Percentiles rank a stretch among this genome's conserved stretches.
Evolutionary conservation across 2,797 vertebrate species (phyloP).

Genomic region (Microchirus variegatus): DNA sequence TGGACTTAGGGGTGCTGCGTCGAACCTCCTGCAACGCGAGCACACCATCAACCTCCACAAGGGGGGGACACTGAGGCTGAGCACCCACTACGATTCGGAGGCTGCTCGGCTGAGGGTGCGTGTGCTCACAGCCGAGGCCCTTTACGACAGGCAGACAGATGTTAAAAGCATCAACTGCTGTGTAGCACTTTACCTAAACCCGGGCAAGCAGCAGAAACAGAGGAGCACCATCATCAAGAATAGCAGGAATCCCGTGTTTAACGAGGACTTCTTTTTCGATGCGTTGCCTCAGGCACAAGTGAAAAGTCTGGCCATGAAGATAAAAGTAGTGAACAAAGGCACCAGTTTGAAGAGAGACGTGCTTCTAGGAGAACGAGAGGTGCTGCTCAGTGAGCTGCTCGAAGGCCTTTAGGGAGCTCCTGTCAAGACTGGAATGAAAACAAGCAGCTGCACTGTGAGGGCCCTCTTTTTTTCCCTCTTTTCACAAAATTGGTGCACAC

Average conservation of each 20-base stretch:
- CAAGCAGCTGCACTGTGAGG: slow-evolving; percentile 23
- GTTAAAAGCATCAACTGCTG: slow-evolving; percentile 94
- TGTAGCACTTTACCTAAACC: slow-evolving; percentile 91
- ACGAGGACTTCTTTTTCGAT: slow-evolving; percentile 98
- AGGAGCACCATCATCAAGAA: slow-evolving; percentile 97
- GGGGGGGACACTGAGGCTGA: slow-evolving; percentile 88
- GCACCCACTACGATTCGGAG: slow-evolving; percentile 88
- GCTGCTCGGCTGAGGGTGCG: slow-evolving; percentile 88
- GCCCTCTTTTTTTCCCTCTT: slow-evolving; percentile 20
- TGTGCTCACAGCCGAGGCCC: slow-evolving; percentile 87
- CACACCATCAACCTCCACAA: slow-evolving; percentile 87
- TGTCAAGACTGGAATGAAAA: slow-evolving; percentile 49
- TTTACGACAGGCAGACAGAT: slow-evolving; percentile 88
- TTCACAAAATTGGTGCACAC: slow-evolving; percentile 30
- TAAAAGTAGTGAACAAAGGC: slow-evolving; percentile 98
- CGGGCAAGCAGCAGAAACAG: slow-evolving; percentile 96
- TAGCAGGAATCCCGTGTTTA: slow-evolving; percentile 94
- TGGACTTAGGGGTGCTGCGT: slow-evolving; percentile 35
- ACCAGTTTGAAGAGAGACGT: slow-evolving; percentile 94
- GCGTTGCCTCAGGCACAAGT: slow-evolving; percentile 85
- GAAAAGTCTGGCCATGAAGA: slow-evolving; percentile 90
- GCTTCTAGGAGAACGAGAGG: slow-evolving; percentile 91
- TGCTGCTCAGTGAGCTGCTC: slow-evolving; percentile 89
- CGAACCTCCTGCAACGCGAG: slow-evolving; percentile 70
- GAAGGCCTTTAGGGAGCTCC: slow-evolving; percentile 72